Conservation (phyloP, 2,888 invertebrate genomes). For the Macaria notata region DNA sequence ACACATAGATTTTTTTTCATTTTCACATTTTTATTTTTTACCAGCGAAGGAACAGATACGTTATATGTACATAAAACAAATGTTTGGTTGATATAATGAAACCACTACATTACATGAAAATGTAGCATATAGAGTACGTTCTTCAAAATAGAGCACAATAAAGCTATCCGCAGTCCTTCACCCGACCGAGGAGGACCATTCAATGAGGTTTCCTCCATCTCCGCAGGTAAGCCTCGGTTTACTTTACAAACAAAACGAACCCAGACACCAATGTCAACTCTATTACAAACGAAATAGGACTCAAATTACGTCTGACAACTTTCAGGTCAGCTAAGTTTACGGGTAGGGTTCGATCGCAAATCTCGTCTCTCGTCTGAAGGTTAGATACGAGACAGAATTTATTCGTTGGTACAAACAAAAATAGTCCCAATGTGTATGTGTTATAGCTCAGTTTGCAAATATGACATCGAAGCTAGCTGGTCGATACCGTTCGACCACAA, state of each 20-base stretch:
- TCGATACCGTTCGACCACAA: too few relatives aligned
- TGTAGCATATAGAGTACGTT: too few relatives aligned
- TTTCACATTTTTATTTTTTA: too few relatives aligned
- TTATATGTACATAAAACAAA: too few relatives aligned
- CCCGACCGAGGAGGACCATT: conserved; percentile 2
- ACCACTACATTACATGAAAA: too few relatives aligned
- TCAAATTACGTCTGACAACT: conserved; percentile 6
- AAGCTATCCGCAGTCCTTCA: not conserved
- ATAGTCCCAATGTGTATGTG: too few relatives aligned
- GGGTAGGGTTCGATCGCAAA: conserved; percentile 37
- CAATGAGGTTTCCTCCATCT: conserved; percentile 27
- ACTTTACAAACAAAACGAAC: conserved; percentile 7
- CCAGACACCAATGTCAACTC: conserved; percentile 3
- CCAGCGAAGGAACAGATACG: too few relatives aligned
- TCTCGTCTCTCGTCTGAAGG: conserved; percentile 34
- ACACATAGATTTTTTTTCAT: too few relatives aligned
- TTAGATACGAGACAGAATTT: conserved; percentile 23
- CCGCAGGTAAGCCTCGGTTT: conserved; percentile 19
- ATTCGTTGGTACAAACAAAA: not conserved
- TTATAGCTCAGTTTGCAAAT: too few relatives aligned
- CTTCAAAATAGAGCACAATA: not conserved
- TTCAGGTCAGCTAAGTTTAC: conserved; percentile 21
- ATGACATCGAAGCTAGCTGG: too few relatives aligned
- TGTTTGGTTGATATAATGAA: too few relatives aligned
- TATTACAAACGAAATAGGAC: not conserved